Percentiles rank a stretch among this genome's conserved stretches.
Evolutionary conservation across 1,140 invertebrate species (phyloP).

Genomic region (Anastrepha obliqua): DNA sequence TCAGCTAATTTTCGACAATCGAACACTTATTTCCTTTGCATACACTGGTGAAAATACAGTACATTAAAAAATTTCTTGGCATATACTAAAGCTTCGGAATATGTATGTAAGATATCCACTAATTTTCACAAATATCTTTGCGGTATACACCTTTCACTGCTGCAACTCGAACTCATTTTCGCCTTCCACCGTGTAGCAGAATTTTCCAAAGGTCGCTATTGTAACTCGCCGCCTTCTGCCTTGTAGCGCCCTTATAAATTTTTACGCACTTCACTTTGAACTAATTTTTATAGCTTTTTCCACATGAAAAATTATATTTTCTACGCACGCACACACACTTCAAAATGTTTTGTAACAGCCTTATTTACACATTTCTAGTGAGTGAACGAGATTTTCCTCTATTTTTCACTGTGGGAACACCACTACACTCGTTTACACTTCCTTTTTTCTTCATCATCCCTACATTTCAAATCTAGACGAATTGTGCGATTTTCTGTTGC

Average conservation of each 20-base stretch:
- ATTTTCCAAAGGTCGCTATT: not conserved
- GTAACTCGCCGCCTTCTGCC: not conserved
- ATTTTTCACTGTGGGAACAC: constrained; percentile 36
- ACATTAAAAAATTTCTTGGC: not conserved
- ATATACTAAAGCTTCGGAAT: too few relatives aligned
- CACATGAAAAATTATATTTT: not conserved
- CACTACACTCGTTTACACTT: constrained; percentile 25
- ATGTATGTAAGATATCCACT: not conserved
- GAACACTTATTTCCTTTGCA: not conserved
- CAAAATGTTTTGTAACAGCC: constrained; percentile 11
- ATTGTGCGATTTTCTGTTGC: not conserved
- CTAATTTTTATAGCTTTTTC: not conserved
- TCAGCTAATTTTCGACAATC: not conserved
- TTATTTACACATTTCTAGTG: constrained; percentile 53
- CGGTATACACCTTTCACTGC: constrained; percentile 8
- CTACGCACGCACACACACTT: not conserved
- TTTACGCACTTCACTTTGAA: not conserved
- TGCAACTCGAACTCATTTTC: constrained; percentile 50
- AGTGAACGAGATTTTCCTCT: constrained; percentile 52
- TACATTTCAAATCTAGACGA: not conserved
- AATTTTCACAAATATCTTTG: not conserved
- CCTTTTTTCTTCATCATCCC: constrained; percentile 29
- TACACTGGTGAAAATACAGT: not conserved
- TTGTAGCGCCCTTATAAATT: not conserved
- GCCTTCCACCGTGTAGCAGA: not conserved